Evolutionary conservation across 2,113 vertebrate species (phyloP).

Genomic region (Psophia crepitans): DNA sequence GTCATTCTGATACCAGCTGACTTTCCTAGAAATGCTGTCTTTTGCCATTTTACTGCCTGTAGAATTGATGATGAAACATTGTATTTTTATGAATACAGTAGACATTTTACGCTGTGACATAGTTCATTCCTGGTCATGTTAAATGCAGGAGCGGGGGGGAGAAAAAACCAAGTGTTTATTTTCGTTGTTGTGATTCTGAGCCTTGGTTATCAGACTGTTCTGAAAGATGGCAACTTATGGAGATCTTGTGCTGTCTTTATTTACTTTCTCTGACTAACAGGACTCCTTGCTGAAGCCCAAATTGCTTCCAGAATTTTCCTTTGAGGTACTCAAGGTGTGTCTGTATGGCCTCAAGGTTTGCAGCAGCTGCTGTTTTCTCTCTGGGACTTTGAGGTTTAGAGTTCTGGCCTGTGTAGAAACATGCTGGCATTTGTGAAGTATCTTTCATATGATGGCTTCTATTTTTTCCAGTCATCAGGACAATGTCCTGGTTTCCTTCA

Average conservation of each 20-base stretch:
- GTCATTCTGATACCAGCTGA: not conserved
- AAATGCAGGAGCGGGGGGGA: not conserved
- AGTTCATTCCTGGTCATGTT: not conserved
- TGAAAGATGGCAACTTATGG: not conserved
- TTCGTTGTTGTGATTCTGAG: not conserved
- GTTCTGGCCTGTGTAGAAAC: not conserved
- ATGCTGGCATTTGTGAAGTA: not conserved
- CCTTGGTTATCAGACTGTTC: not conserved
- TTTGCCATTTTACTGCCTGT: not conserved
- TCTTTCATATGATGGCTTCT: not conserved
- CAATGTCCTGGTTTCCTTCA: not conserved
- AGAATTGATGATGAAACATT: not conserved
- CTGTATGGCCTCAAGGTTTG: not conserved
- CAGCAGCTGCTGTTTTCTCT: not conserved
- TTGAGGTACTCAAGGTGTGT: not conserved
- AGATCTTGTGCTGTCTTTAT: not conserved
- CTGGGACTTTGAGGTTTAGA: not conserved
- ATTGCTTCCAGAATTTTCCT: not conserved
- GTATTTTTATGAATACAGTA: not conserved
- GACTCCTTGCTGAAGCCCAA: not conserved
- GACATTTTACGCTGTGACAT: not conserved
- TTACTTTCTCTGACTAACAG: not conserved
- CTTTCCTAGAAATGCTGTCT: not conserved
- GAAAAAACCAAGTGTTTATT: not conserved
- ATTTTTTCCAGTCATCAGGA: not conserved